Conservation (phyloP, 2,888 invertebrate genomes). For the Lasioglossum villosulum region DNA sequence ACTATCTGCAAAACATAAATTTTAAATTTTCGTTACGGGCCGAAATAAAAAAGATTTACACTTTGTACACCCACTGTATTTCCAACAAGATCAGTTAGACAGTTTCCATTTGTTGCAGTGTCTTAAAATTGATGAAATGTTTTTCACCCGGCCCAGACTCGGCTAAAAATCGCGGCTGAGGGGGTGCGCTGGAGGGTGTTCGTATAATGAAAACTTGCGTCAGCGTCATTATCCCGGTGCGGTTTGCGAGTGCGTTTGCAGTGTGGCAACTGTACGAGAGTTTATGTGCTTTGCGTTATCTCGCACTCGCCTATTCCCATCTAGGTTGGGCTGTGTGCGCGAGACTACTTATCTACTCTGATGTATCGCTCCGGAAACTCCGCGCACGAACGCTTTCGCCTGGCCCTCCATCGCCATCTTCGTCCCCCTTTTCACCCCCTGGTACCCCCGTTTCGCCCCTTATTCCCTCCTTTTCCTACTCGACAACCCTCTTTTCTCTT, state of each 20-base stretch:
- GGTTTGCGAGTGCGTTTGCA: conserved; percentile 51
- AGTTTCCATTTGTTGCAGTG: too few relatives aligned
- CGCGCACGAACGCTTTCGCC: conserved; percentile 50
- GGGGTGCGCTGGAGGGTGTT: not conserved
- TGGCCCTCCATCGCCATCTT: conserved; percentile 31
- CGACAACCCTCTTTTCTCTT: conserved; percentile 2
- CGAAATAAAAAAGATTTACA: too few relatives aligned
- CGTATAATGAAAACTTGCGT: conserved; percentile 45
- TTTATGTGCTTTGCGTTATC: conserved; percentile 70
- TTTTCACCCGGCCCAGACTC: not conserved
- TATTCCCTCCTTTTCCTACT: not conserved
- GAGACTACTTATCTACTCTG: conserved; percentile 67
- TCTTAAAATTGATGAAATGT: not conserved
- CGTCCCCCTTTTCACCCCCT: not conserved
- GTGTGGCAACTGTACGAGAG: conserved; percentile 48
- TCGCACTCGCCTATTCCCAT: conserved; percentile 60
- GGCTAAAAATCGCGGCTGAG: not conserved
- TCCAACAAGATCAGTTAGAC: too few relatives aligned
- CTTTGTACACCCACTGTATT: too few relatives aligned
- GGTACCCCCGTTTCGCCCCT: not conserved
- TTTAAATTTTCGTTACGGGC: too few relatives aligned
- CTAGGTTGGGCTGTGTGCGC: conserved; percentile 48
- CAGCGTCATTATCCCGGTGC: conserved; percentile 58
- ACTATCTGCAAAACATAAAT: too few relatives aligned
- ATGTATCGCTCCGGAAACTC: conserved; percentile 69